A percentile compares a stretch with the other conserved stretches of the same genome.
These are phyloP conservation scores for human (Homo sapiens) DNA, from an alignment of 2,113 vertebrate species.

Conservation along the genomic window DNA sequence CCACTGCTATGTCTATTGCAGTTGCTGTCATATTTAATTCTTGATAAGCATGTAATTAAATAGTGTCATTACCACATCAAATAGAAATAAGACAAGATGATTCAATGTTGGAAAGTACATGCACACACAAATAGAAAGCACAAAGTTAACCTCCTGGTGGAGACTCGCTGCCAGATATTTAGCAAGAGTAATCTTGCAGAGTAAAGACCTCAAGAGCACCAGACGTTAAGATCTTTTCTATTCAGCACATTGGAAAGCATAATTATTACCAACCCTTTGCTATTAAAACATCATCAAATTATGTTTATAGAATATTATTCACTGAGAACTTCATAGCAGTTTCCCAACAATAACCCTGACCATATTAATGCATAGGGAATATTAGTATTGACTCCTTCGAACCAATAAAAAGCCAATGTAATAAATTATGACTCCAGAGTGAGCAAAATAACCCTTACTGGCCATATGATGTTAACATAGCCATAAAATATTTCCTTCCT, in stretches of 20 bases:
- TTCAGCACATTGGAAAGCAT: constrained; percentile 46
- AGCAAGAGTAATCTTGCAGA: constrained; percentile 7
- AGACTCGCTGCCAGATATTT: background rate
- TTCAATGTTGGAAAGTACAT: background rate
- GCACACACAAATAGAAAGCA: background rate
- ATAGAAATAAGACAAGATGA: background rate
- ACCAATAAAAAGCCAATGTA: constrained; percentile 50
- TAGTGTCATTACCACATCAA: background rate
- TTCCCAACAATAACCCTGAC: constrained; percentile 39
- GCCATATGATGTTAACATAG: constrained; percentile 52
- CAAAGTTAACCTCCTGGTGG: background rate
- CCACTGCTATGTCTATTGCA: background rate
- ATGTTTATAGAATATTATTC: constrained; percentile 63
- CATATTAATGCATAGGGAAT: constrained; percentile 53
- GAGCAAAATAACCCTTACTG: constrained; percentile 55
- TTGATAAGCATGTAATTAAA: constrained; percentile 37
- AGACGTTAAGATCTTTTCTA: constrained; percentile 48
- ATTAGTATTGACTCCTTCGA: constrained; percentile 47
- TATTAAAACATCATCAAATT: constrained; percentile 73
- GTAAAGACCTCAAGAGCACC: constrained; percentile 36
- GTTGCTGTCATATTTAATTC: background rate
- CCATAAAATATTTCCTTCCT: constrained; percentile 61
- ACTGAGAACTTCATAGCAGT: constrained; percentile 39
- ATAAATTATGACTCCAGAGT: constrained; percentile 60
- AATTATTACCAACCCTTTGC: constrained; percentile 56